Conservation (phyloP, 2,888 invertebrate species). For the Morpho helenor region DNA sequence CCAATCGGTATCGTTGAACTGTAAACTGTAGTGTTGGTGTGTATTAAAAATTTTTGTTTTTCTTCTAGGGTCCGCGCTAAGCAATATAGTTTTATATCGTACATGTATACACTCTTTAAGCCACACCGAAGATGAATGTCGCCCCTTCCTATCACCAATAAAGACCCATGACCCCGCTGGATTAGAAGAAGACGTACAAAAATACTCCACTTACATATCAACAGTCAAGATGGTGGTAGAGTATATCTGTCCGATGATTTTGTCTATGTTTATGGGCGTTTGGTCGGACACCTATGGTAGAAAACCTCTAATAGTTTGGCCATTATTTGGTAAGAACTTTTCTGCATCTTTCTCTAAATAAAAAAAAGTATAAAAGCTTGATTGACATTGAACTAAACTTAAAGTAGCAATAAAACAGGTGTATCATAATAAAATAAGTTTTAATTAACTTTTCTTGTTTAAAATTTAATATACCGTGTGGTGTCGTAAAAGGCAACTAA, state of each 20-base stretch:
- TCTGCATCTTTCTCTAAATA: neutral
- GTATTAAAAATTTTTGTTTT: neutral
- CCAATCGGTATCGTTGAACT: no score
- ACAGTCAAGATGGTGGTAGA: conserved; percentile 82
- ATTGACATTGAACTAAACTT: no score
- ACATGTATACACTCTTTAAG: conserved; percentile 81
- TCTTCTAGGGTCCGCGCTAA: conserved; percentile 76
- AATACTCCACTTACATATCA: conserved; percentile 80
- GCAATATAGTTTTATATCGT: conserved; percentile 83
- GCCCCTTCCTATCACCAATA: conserved; percentile 67
- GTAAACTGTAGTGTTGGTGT: no score
- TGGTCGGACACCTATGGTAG: conserved; percentile 91
- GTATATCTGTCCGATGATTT: conserved; percentile 82
- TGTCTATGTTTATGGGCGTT: conserved; percentile 86
- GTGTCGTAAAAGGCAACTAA: no score
- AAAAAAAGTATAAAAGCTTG: no score
- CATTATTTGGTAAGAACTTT: conserved; percentile 77
- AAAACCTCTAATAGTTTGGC: conserved; percentile 82
- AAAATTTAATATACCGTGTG: no score
- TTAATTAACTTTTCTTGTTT: no score
- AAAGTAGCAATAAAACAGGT: no score
- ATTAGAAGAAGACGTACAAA: conserved; percentile 78
- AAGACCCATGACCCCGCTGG: conserved; percentile 70
- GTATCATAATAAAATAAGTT: no score
- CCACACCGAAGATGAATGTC: conserved; percentile 80